Percentiles rank a stretch among this genome's conserved stretches.
phyloP scores from a whole-genome alignment of 2,888 invertebrate genomes.

The Drymonia ruficornis region DNA sequence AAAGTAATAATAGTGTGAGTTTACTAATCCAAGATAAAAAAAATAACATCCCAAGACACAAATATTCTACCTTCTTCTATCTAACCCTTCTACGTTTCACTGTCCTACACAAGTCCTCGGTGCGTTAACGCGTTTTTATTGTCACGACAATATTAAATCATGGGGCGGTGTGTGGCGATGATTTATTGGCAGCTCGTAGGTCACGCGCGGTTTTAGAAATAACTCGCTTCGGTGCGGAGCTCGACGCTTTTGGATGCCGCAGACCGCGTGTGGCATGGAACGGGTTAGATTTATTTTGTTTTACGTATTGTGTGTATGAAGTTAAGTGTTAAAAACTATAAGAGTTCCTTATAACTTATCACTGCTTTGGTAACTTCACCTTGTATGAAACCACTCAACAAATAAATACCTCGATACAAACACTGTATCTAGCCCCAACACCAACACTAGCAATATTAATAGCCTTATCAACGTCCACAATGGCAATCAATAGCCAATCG shows the following conservation, averaged over 20 bases:
- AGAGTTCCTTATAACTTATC: background rate
- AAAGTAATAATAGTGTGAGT: too few species aligned
- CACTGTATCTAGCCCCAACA: background rate
- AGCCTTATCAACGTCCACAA: slow-evolving; percentile 17
- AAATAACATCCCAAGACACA: too few species aligned
- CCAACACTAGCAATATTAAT: slow-evolving; percentile 28
- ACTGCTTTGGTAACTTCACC: too few species aligned
- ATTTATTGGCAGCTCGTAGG: slow-evolving; percentile 70
- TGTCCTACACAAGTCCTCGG: slow-evolving; percentile 11
- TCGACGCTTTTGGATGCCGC: slow-evolving; percentile 18
- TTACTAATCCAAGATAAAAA: too few species aligned
- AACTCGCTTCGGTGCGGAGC: slow-evolving; percentile 30
- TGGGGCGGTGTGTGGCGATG: slow-evolving; percentile 61
- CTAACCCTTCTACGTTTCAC: slow-evolving; percentile 20
- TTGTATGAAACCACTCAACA: too few species aligned
- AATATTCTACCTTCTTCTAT: too few species aligned
- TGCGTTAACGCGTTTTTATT: slow-evolving; percentile 73
- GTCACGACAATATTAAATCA: slow-evolving; percentile 79
- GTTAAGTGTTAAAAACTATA: background rate
- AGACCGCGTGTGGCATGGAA: slow-evolving; percentile 25
- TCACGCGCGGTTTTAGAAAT: slow-evolving; percentile 38
- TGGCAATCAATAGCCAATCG: slow-evolving; percentile 15
- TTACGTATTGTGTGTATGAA: background rate
- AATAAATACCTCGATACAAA: too few species aligned
- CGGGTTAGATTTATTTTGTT: background rate